Evolutionary conservation across 2,888 invertebrate species (phyloP).

Genomic region (Sphaerophoria rueppellii): DNA sequence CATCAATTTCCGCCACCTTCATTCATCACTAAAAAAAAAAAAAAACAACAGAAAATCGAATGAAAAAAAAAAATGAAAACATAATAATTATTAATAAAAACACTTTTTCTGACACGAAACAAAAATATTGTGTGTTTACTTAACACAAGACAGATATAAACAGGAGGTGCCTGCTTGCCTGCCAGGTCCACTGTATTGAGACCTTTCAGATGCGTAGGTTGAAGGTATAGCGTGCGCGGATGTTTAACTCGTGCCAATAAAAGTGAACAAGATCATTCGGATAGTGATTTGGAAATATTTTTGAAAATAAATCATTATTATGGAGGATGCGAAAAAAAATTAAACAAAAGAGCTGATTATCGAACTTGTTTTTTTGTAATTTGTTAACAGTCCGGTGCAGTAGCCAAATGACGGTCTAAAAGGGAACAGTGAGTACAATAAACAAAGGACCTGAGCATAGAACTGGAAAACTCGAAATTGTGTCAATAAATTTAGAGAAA

Average conservation of each 20-base stretch:
- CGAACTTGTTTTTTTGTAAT: not conserved
- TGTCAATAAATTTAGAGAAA: not conserved
- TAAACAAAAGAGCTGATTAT: conserved; percentile 22
- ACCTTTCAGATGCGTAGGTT: conserved; percentile 10
- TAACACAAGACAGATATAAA: not conserved
- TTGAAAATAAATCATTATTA: conserved; percentile 8
- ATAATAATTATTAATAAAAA: conserved; percentile 35
- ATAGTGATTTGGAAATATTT: conserved; percentile 9
- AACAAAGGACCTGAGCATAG: not conserved
- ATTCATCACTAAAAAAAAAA: too few species aligned
- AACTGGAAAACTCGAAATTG: not conserved
- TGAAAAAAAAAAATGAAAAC: conserved; percentile 10
- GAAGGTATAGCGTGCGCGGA: not conserved
- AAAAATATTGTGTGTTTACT: conserved; percentile 13
- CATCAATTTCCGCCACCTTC: conserved; percentile 31
- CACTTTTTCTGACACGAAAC: conserved; percentile 28
- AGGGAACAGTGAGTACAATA: not conserved
- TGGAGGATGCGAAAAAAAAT: not conserved
- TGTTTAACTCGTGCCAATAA: conserved; percentile 21
- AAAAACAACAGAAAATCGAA: too few species aligned
- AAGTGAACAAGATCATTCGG: not conserved
- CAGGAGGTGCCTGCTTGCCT: not conserved
- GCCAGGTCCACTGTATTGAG: not conserved
- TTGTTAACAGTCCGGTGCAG: too few species aligned
- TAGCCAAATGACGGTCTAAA: too few species aligned